Percentiles rank a stretch among this genome's conserved stretches.
These are phyloP conservation scores for Bambusicola thoracicus DNA, from an alignment of 2,113 vertebrate genomes.

Conservation along the genomic window DNA sequence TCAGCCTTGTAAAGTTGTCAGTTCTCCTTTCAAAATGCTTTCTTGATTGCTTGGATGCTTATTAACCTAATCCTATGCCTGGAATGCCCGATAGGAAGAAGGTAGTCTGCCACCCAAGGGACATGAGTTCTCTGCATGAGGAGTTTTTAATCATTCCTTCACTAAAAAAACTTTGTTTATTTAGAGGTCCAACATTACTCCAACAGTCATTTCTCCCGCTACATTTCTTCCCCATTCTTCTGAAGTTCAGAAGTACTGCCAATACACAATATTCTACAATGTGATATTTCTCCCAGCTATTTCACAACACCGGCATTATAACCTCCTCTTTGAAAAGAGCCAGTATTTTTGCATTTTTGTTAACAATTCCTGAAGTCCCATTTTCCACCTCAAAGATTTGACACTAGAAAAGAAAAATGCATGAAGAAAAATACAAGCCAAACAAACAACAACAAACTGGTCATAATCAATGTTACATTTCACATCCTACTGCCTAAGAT, in stretches of 20 bases:
- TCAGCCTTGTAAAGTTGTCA: not conserved
- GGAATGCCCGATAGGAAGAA: not conserved
- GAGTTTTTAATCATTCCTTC: not conserved
- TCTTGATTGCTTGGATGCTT: not conserved
- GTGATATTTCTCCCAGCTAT: not conserved
- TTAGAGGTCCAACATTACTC: not conserved
- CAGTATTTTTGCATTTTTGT: fast-evolving
- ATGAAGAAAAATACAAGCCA: not conserved
- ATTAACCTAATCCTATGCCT: not conserved
- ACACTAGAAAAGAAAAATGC: not conserved
- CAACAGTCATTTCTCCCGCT: not conserved
- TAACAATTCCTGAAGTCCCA: not conserved
- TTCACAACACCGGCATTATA: not conserved
- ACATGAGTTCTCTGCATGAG: not conserved
- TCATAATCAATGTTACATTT: not conserved
- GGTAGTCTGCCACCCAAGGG: fast-evolving
- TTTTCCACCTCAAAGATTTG: not conserved
- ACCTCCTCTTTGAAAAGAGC: not conserved
- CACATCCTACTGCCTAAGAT: not conserved
- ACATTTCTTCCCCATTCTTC: constrained; percentile 25
- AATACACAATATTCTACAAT: not conserved
- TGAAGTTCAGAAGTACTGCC: not conserved
- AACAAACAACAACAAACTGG: not conserved
- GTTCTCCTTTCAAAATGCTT: not conserved
- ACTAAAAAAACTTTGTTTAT: not conserved